A percentile compares a stretch with the other conserved stretches of the same genome.
phyloP scores from a whole-genome alignment of 92 coral and sea anemone species.

The Bergia puertoricense region DNA sequence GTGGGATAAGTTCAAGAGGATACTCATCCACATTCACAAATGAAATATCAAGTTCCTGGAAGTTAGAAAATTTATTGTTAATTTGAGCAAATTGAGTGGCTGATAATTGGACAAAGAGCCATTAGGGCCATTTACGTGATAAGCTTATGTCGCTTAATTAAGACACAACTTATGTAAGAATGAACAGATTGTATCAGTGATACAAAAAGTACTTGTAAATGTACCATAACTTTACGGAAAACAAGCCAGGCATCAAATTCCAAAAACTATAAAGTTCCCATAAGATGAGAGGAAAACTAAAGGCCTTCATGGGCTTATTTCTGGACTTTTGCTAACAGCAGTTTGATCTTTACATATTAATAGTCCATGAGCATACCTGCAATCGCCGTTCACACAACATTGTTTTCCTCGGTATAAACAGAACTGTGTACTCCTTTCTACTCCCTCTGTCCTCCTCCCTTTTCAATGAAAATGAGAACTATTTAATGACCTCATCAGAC shows the following conservation, averaged over 20 bases:
- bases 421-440: constrained; percentile 83
- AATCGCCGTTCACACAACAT: constrained; percentile 87
- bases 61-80: neutral
- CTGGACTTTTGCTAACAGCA: too few relatives aligned
- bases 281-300: too few relatives aligned
- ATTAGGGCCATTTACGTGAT: too few relatives aligned
- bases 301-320: too few relatives aligned
- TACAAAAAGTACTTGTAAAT: too few relatives aligned
- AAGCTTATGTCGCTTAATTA: too few relatives aligned
- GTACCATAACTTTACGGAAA: too few relatives aligned
- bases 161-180: too few relatives aligned
- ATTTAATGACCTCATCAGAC: neutral
- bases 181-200: too few relatives aligned
- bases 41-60: constrained; percentile 75
- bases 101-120: neutral
- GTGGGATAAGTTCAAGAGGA: constrained; percentile 92
- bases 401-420: constrained; percentile 95
- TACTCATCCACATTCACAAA: constrained; percentile 89
- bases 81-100: neutral
- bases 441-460: constrained; percentile 88
- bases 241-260: too few relatives aligned
- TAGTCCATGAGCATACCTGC: constrained; percentile 48
- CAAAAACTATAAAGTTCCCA: too few relatives aligned
- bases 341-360: neutral
- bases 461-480: neutral